These are phyloP conservation scores for Arctocebus calabarensis DNA, from an alignment of 2,797 vertebrate species.

Conservation along the genomic window DNA sequence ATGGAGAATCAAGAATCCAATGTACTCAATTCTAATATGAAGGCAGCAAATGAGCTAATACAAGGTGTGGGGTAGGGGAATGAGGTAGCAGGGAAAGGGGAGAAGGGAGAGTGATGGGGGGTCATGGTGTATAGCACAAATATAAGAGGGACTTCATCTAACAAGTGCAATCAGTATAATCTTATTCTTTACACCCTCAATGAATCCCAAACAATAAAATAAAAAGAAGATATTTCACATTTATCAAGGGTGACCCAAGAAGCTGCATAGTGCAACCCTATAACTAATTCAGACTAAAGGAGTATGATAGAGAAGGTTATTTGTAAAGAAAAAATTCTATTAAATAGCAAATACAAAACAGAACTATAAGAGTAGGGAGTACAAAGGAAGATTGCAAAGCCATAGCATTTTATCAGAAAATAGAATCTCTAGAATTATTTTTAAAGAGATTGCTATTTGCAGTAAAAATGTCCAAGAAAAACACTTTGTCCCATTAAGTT, in stretches of 20 bases:
- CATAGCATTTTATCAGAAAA: neutral
- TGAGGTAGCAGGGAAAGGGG: too few species aligned
- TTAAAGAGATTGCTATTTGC: neutral
- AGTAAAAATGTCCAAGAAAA: constrained; percentile 11
- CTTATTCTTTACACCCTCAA: too few species aligned
- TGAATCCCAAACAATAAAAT: too few species aligned
- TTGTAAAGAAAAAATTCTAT: neutral
- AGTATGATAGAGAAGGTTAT: neutral
- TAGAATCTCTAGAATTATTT: neutral
- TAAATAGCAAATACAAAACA: neutral
- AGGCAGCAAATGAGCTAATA: too few species aligned
- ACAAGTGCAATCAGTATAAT: too few species aligned
- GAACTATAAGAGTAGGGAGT: neutral
- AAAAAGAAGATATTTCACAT: neutral
- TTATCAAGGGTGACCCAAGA: too few species aligned
- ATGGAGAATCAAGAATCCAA: too few species aligned
- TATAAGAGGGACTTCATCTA: too few species aligned
- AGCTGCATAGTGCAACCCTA: neutral
- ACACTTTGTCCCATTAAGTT: neutral
- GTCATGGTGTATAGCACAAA: too few species aligned
- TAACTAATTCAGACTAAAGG: neutral
- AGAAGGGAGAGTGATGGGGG: too few species aligned
- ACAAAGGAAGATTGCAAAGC: neutral
- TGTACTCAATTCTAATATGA: too few species aligned
- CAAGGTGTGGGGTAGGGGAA: too few species aligned